These are phyloP conservation scores for Thalassaphorura encarpata DNA, from an alignment of 1,140 invertebrate species.

Conservation along the genomic window DNA sequence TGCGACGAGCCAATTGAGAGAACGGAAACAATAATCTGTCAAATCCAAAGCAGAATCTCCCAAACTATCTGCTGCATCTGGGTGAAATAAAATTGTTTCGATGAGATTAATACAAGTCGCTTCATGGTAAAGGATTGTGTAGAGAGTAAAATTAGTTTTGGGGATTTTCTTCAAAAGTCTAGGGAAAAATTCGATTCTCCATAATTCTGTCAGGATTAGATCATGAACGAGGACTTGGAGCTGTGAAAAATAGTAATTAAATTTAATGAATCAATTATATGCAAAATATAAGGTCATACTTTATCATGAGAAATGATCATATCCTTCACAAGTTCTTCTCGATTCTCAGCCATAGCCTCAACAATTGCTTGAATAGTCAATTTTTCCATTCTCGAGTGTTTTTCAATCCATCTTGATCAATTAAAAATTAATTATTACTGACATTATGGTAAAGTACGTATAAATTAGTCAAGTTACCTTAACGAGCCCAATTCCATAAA, in stretches of 20 bases:
- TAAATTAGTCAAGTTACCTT: slow-evolving; percentile 34
- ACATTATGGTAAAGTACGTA: neutral
- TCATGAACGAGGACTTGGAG: slow-evolving; percentile 58
- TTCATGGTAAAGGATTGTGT: slow-evolving; percentile 56
- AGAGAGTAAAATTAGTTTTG: slow-evolving; percentile 22
- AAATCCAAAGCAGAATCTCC: slow-evolving; percentile 59
- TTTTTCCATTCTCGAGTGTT: slow-evolving; percentile 61
- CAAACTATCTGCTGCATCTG: slow-evolving; percentile 55
- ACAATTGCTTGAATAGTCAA: slow-evolving; percentile 66
- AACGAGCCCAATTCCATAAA: slow-evolving; percentile 43
- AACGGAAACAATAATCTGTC: slow-evolving; percentile 45
- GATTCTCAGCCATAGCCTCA: slow-evolving; percentile 49
- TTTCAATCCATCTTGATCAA: slow-evolving; percentile 57
- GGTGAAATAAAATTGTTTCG: slow-evolving; percentile 62
- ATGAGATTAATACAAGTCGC: slow-evolving; percentile 54
- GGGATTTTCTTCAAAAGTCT: slow-evolving; percentile 43
- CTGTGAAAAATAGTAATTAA: slow-evolving; percentile 39
- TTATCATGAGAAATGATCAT: slow-evolving; percentile 52
- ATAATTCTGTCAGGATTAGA: slow-evolving; percentile 61
- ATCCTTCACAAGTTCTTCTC: slow-evolving; percentile 63
- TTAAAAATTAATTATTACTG: neutral
- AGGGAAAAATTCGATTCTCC: slow-evolving; percentile 63
- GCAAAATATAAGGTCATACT: slow-evolving; percentile 39
- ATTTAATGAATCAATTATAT: neutral
- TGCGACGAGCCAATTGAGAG: slow-evolving; percentile 6